Base-by-base conservation (phyloP, 1,140 invertebrate species). In the Drosophila sp. region DNA sequence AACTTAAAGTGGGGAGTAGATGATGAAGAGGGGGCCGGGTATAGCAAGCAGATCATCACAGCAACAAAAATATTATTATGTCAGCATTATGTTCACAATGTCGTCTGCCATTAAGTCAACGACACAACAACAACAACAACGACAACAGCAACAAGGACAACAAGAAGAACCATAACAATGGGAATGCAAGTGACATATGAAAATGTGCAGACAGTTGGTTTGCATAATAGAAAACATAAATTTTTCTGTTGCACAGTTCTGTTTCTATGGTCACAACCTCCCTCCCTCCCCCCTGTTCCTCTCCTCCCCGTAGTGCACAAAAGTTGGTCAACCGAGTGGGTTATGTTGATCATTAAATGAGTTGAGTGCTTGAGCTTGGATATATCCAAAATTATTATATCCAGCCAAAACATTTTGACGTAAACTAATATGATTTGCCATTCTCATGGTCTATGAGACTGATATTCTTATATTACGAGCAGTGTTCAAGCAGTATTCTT, bases 61-160 rank as follows among this genome's bases (percentile, higher is more conserved):
- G 41, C 75, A 73, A 86, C 82, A 87, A 84, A 89, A 87, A 87
- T 89, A 82, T 89, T 89, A 87, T 87, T 87, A 87, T 87, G 82
- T 78, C 83, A 78, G 79, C 83, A 87, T 89, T 89, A 87, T 89
- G 82, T 72, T 82, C 83, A 86, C 82, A 86, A 86, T 86, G 82
- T 87, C 77, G 82, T 89, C 79, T 76, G 82, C 76, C 83, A 79
- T 87, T 87, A 89, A 89, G 82, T 87, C 83, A 82, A 65, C 78
- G 43, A 57, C n/a, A n/a, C 76, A 67, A 53, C 71, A 61, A 25
- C 56, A 62, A 25, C 56, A 57, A 25, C 50, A 16, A 16, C 56
- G 48, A 14, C 50, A 40, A 58, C 45, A 48, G 32, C 62, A 57
- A 40, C 40, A 45, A 18, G 14, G 9, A 40, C 16, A 64, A 51